Evolutionary conservation across 2,113 vertebrate genomes (phyloP), one percentile per base, ranked within the genome.

Genomic region (Peromyscus californicus): DNA sequence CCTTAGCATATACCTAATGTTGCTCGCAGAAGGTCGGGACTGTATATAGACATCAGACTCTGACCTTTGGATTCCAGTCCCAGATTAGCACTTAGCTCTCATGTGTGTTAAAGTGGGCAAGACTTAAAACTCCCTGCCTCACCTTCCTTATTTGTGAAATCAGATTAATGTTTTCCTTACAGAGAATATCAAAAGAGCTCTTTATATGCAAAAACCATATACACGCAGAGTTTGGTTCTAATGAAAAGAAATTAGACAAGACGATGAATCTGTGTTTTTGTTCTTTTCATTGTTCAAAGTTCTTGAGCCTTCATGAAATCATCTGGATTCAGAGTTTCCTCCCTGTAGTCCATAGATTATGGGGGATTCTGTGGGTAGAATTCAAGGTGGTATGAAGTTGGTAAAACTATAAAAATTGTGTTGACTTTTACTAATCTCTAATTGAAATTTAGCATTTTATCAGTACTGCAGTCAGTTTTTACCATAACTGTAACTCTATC

Each of bases 391-490:
- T 87, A 0, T 79, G 75, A 75, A 29, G 31, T 95, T 88, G 7
- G 42, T 95, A 48, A 31, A 67, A 83, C 87, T 57, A 42, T 36
- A 59, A 97, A 94, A 31, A 31, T 59, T 87, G 12, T 13, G 24
- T 90, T 91, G 89, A 82, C 76, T 95, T 76, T 92, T 39, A 54
- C 57, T 97, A 76, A 75, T 29, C 51, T 91, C 26, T 83, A 70
- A 86, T 16, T 70, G 78, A 95, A 95, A 96, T 22, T 90, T 89
- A 57, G 31, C 29, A n/a, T 82, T 82, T 12, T 42, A 75, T 93
- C 42, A n/a, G 29, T 78, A 13, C 61, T 79, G 4, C 16, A 83
- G 19, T 78, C 12, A 13, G 80, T 31, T 92, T 92, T 95, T 91
- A 75, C n/a, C 86, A 76, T 51, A 17, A 90, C 36, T 93, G 7